Base-by-base conservation (phyloP, 2,888 invertebrate species). In the Lithophane socia region DNA sequence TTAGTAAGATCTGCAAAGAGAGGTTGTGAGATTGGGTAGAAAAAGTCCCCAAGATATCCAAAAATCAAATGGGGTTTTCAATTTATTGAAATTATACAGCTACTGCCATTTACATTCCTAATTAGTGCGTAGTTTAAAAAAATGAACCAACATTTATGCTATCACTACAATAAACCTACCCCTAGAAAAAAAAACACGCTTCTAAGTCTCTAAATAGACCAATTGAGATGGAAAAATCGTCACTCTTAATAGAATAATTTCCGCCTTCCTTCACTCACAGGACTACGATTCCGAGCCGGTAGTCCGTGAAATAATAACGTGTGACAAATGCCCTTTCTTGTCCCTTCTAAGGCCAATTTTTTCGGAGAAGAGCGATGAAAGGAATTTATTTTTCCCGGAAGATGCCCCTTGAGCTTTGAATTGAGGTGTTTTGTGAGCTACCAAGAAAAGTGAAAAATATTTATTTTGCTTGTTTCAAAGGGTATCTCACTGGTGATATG, bases 231-330 rank as follows among this genome's bases (percentile, higher is more conserved):
- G 29, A 79, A 37, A 79, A 71, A 52, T 66, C 1, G 24, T 18
- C 58, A 56, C 24, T 44, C 52, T 16, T n/a, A 56, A 58, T 18
- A 49, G 18, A 77, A 70, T 68, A 37, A 61, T 52, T 49, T 68
- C 52, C 44, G 8, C 58, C 29, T 64, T 24, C 24, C 13, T 5
- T 18, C 52, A 16, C 47, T 37, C 67, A 54, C 37, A 47, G 42
- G 13, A n/a, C 42, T 58, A 44, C 29, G n/a, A 64, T 64, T 71
- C 60, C 10, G 49, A 47, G 12, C 47, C 63, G 37, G 56, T 21
- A 52, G 66, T 49, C 42, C 64, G 49, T 73, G 10, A 77, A 83
- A 70, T 67, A 83, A 83, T 67, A 82, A 67, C 77, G 12, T 21
- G 66, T 77, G 49, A 83, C 29, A 77, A 77, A 83, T 67, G 42